Evolutionary conservation across 2,888 invertebrate species (phyloP).

Genomic region (Pyrocoelia pectoralis): DNA sequence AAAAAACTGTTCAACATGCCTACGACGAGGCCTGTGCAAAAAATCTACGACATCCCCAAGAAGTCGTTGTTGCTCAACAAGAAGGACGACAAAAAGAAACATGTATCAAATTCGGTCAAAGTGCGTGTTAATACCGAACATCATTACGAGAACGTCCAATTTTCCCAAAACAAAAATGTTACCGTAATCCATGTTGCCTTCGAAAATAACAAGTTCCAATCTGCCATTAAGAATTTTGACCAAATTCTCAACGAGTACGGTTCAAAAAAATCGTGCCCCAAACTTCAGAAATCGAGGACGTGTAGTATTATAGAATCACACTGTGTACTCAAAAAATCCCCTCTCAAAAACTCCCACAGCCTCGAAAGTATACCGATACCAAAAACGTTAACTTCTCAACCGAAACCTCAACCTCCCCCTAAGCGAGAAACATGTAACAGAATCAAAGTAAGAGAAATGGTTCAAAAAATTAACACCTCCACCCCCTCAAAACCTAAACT

Average conservation of each 20-base stretch:
- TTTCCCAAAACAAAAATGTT: slow-evolving; percentile 60
- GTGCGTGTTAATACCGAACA: slow-evolving; percentile 44
- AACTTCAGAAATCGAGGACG: slow-evolving; percentile 74
- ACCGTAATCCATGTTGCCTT: slow-evolving; percentile 56
- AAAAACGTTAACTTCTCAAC: not conserved
- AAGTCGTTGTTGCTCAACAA: slow-evolving; percentile 19
- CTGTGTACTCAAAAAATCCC: slow-evolving; percentile 69
- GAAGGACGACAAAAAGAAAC: not conserved
- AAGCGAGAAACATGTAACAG: not conserved
- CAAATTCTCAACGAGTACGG: slow-evolving; percentile 62
- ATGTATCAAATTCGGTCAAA: slow-evolving; percentile 33
- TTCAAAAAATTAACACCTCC: slow-evolving; percentile 49
- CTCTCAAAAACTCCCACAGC: slow-evolving; percentile 18
- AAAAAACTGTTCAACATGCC: slow-evolving; percentile 15
- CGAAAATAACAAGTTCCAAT: slow-evolving; percentile 57
- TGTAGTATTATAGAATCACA: slow-evolving; percentile 75
- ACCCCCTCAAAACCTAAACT: slow-evolving; percentile 7
- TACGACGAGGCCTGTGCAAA: slow-evolving; percentile 47
- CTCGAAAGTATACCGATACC: slow-evolving; percentile 21
- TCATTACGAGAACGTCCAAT: slow-evolving; percentile 49
- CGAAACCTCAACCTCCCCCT: not conserved
- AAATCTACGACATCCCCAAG: slow-evolving; percentile 51
- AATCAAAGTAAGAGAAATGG: slow-evolving; percentile 51
- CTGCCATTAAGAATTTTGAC: slow-evolving; percentile 64
- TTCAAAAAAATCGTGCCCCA: slow-evolving; percentile 59